phyloP scores from a whole-genome alignment of 2,113 vertebrate species.

The Myiozetetes cayanensis region DNA sequence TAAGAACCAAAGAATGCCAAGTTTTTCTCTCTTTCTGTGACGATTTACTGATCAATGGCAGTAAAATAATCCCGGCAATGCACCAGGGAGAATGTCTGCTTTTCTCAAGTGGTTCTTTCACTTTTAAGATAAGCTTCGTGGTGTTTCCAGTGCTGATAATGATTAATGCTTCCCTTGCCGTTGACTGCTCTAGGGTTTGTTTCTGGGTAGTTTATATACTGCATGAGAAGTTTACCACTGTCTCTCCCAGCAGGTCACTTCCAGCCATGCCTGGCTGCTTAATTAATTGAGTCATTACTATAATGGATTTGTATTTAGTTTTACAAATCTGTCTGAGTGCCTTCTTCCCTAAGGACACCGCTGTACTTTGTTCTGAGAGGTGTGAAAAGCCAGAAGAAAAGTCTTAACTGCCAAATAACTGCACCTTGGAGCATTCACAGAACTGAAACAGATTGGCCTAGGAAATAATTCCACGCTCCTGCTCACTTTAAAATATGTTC shows the following conservation, averaged over 20 bases:
- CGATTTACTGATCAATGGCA: not conserved
- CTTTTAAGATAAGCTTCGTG: conserved; percentile 1
- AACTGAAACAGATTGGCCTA: not conserved
- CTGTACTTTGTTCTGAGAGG: not conserved
- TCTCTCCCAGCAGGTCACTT: not conserved
- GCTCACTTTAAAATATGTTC: not conserved
- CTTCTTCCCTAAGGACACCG: not conserved
- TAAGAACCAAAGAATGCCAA: not conserved
- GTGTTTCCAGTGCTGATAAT: not conserved
- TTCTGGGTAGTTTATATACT: not conserved
- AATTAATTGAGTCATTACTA: not conserved
- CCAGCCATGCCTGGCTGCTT: not conserved
- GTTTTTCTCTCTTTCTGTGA: not conserved
- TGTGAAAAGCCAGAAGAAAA: not conserved
- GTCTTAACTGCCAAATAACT: not conserved
- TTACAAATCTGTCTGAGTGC: not conserved
- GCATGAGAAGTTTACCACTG: not conserved
- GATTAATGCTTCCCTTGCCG: conserved; percentile 1
- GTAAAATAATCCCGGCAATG: not conserved
- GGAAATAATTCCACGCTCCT: not conserved
- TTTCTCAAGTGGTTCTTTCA: conserved; percentile 6
- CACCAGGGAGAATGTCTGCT: not conserved
- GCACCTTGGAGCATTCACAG: not conserved
- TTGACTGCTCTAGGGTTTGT: not conserved
- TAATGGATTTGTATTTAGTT: not conserved